Percentiles rank a stretch among this genome's conserved stretches.
These are phyloP conservation scores for Torymus tubicola DNA, from an alignment of 2,888 invertebrate species.

Conservation along the genomic window DNA sequence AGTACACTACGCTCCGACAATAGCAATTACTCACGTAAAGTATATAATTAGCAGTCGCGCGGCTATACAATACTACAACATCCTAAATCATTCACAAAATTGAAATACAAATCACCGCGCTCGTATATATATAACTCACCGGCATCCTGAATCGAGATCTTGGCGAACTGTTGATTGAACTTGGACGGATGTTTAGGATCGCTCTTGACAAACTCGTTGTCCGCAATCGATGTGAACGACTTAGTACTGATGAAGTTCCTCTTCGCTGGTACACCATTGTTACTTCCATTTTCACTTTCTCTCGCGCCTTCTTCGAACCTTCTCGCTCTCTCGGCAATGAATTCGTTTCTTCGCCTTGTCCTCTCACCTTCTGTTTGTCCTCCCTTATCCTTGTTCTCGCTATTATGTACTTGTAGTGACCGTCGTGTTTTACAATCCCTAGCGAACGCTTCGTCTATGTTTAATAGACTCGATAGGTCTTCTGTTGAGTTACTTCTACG, in stretches of 20 bases:
- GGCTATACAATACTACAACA: no score
- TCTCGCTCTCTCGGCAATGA: slow-evolving; percentile 45
- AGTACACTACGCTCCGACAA: no score
- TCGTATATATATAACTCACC: slow-evolving; percentile 42
- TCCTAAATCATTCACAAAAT: no score
- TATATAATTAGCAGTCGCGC: no score
- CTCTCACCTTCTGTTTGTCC: not conserved
- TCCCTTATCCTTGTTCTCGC: slow-evolving; percentile 6
- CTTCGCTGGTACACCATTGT: not conserved
- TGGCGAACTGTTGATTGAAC: slow-evolving; percentile 16
- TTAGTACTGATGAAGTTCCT: slow-evolving; percentile 27
- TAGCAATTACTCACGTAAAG: no score
- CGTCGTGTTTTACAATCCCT: slow-evolving; percentile 82
- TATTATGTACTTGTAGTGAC: slow-evolving; percentile 81
- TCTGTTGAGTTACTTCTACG: slow-evolving; percentile 76
- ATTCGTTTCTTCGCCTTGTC: slow-evolving; percentile 14
- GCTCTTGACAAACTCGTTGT: slow-evolving; percentile 56
- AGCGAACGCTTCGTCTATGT: slow-evolving; percentile 78
- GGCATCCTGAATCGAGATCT: slow-evolving; percentile 24
- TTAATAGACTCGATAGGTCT: slow-evolving; percentile 72
- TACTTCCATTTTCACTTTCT: no score
- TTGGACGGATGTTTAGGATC: slow-evolving; percentile 56
- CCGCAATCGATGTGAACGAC: slow-evolving; percentile 47
- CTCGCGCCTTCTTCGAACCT: slow-evolving; percentile 30
- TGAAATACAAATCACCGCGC: no score